Evolutionary conservation across 2,797 vertebrate genomes (phyloP).

Genomic region (Amblyraja radiata): DNA sequence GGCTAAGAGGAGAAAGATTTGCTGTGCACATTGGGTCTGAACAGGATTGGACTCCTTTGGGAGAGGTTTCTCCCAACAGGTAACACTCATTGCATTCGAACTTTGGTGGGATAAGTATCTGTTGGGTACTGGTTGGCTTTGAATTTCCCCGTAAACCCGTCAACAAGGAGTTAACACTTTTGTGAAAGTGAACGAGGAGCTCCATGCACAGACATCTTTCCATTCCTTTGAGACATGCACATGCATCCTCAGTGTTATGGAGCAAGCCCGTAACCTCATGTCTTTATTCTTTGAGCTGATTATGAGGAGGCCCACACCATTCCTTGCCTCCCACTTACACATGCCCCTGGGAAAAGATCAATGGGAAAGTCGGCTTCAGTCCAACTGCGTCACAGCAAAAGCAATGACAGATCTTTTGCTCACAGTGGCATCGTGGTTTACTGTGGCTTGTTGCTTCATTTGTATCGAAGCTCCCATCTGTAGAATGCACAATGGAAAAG

Average conservation of each 20-base stretch:
- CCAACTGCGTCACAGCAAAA: neutral
- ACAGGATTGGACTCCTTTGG: neutral
- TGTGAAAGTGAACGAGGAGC: neutral
- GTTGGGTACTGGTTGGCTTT: neutral
- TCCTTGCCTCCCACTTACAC: too few relatives aligned
- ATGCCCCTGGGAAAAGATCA: neutral
- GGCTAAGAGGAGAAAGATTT: neutral
- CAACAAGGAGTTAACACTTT: neutral
- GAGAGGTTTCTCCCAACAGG: neutral
- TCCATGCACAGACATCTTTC: too few relatives aligned
- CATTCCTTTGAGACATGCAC: too few relatives aligned
- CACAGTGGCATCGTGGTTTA: neutral
- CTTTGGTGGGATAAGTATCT: neutral
- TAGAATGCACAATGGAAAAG: conserved; percentile 6
- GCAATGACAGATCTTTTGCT: neutral
- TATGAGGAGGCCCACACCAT: too few relatives aligned
- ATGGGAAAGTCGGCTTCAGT: neutral
- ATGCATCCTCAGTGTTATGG: too few relatives aligned
- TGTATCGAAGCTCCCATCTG: neutral
- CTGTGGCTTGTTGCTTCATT: neutral
- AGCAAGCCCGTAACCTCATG: too few relatives aligned
- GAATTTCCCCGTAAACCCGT: neutral
- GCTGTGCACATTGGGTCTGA: neutral
- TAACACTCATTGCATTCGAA: neutral
- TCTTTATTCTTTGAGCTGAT: too few relatives aligned